A percentile compares a stretch with the other conserved stretches of the same genome.
These are phyloP conservation scores for Delichon dasypus DNA, from an alignment of 2,797 vertebrate genomes.

Conservation along the genomic window DNA sequence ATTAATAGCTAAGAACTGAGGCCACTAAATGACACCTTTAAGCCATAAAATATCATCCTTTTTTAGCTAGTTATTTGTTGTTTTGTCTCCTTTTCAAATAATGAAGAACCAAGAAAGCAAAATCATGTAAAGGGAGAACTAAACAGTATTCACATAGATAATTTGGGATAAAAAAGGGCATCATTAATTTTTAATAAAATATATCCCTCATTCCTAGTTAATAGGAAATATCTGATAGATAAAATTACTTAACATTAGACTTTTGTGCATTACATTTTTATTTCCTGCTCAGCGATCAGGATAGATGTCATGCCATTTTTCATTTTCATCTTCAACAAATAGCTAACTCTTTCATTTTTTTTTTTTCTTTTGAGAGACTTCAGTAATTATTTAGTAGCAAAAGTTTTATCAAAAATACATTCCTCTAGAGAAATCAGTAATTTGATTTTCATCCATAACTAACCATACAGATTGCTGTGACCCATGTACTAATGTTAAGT, in stretches of 20 bases:
- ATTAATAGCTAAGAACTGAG: not conserved
- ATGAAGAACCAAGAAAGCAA: not conserved
- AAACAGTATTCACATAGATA: not conserved
- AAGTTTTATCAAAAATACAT: not conserved
- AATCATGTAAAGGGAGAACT: not conserved
- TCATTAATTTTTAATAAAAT: not conserved
- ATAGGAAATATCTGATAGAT: not conserved
- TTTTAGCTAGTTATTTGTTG: not conserved
- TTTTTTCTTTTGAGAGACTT: not conserved
- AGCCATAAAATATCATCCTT: not conserved
- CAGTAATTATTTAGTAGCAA: conserved; percentile 17
- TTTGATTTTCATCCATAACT: conserved; percentile 51
- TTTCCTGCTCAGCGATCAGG: not conserved
- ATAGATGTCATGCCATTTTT: not conserved
- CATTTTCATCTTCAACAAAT: not conserved
- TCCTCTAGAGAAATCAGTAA: conserved; percentile 20
- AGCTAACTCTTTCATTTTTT: not conserved
- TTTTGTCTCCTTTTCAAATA: not conserved
- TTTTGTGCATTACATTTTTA: not conserved
- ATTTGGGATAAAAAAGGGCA: not conserved
- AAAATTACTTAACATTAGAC: not conserved
- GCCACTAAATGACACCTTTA: not conserved
- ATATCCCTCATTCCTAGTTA: not conserved
- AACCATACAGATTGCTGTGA: not conserved
- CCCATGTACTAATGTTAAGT: not conserved